Evolutionary conservation across 2,797 vertebrate genomes (phyloP), one percentile per base, ranked within the genome.

Genomic region (Microtus californicus): DNA sequence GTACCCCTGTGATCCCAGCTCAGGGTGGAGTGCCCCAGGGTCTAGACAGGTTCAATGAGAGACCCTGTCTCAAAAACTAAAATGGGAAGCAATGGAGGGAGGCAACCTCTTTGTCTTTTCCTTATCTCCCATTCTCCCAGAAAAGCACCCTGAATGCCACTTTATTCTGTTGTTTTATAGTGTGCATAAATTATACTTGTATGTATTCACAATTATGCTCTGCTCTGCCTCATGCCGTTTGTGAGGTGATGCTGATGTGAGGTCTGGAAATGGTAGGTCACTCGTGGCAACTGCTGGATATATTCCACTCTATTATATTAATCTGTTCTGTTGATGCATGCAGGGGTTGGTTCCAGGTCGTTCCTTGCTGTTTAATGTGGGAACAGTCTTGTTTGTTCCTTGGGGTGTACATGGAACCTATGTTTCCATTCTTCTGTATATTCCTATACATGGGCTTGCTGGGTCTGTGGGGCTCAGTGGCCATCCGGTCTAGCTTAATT

Each of bases 111-210:
- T 73, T 73, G 10, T 80, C 48, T 13, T 17, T 89, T 56, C 43
- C 3, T 90, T 23, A 15, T 69, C 6, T 59, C n/a, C 63, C 19
- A 14, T 74, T 45, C 25, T 15, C 43, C 12, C 79, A 61, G 29
- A 83, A 48, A 65, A 67, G 31, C 27, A 65, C 27, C 29, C 37
- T 56, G 34, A 82, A n/a, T 59, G 34, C 78, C 67, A 78, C 61
- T n/a, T 76, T 14, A 51, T 82, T 54, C 45, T 27, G 17, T 86
- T 88, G 31, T 78, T 82, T 92, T 79, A 61, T 69, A 81, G 3
- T 67, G 51, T 79, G 15, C 69, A 10, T 40, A 29, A 7, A 8
- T n/a, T 45, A 45, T 37, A 56, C 67, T 76, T 81, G 37, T 78
- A 15, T 31, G 14, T 45, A 2, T 81, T 73, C 12, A 10, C 48